phyloP scores from a whole-genome alignment of 2,888 invertebrate genomes.

The Ethmia dodecea region DNA sequence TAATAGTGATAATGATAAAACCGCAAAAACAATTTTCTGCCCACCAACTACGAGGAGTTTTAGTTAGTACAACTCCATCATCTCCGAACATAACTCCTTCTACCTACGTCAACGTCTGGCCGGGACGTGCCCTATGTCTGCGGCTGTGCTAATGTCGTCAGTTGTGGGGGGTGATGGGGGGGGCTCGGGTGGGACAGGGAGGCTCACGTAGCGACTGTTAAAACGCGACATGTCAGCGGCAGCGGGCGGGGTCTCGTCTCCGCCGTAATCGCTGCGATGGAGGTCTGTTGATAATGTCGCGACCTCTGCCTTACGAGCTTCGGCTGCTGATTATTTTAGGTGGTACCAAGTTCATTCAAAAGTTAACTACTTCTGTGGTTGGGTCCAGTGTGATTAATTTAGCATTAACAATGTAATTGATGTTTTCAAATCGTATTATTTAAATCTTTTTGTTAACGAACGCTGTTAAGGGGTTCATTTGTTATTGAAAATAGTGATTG shows the following conservation, averaged over 20 bases:
- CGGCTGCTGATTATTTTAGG: background rate
- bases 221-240: constrained; percentile 73
- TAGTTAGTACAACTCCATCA: too few species aligned
- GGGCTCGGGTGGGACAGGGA: constrained; percentile 18
- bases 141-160: constrained; percentile 76
- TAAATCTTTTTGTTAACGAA: too few species aligned
- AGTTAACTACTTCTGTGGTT: too few species aligned
- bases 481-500: too few species aligned
- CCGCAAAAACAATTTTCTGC: too few species aligned
- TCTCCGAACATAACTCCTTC: constrained; percentile 39
- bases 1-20: too few species aligned
- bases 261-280: constrained; percentile 49
- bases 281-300: constrained; percentile 63
- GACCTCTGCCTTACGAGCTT: constrained; percentile 41
- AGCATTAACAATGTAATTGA: too few species aligned
- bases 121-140: constrained; percentile 70
- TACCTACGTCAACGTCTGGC: constrained; percentile 60
- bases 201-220: constrained; percentile 71
- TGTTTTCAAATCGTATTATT: too few species aligned
- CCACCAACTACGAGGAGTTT: too few species aligned
- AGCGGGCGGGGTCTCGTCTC: constrained; percentile 52
- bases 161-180: constrained; percentile 37
- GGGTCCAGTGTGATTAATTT: too few species aligned
- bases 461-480: too few species aligned
- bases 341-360: background rate